A percentile compares a stretch with the other conserved stretches of the same genome.
Conservation (phyloP, 1,140 invertebrate genomes). For the Meloidogyne floridensis region DNA sequence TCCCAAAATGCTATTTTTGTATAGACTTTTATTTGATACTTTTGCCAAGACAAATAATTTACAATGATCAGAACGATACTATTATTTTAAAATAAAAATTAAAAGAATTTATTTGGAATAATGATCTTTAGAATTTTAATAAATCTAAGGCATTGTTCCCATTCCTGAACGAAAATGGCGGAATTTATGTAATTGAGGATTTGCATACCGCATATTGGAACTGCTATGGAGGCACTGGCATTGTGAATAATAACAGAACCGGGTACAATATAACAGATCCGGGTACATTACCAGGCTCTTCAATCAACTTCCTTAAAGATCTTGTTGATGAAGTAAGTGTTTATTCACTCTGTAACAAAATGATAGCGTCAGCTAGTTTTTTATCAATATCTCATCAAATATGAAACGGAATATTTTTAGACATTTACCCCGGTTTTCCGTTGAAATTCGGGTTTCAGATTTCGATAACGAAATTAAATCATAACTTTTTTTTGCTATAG, state of each 20-base stretch:
- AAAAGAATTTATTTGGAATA: neutral
- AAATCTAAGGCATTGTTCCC: slow-evolving; percentile 21
- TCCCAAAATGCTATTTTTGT: too few species aligned
- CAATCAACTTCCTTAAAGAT: slow-evolving; percentile 21
- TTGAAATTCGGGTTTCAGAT: too few species aligned
- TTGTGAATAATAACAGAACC: neutral
- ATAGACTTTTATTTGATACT: too few species aligned
- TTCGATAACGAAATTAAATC: too few species aligned
- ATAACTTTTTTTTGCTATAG: too few species aligned
- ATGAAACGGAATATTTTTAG: too few species aligned
- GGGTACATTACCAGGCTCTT: slow-evolving; percentile 7
- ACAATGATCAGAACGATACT: neutral
- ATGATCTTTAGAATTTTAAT: neutral
- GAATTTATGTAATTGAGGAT: slow-evolving; percentile 31
- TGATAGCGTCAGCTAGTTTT: too few species aligned
- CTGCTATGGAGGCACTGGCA: neutral
- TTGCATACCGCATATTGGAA: slow-evolving; percentile 27
- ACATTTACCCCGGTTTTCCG: too few species aligned
- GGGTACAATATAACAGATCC: neutral
- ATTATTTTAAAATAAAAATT: neutral
- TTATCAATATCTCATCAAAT: too few species aligned
- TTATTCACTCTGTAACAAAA: neutral
- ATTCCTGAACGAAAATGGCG: slow-evolving; percentile 9
- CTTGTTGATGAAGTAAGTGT: slow-evolving; percentile 24
- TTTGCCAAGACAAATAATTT: too few species aligned